Evolutionary conservation across 1,140 invertebrate species (phyloP).

Genomic region (Helicoverpa armigera): DNA sequence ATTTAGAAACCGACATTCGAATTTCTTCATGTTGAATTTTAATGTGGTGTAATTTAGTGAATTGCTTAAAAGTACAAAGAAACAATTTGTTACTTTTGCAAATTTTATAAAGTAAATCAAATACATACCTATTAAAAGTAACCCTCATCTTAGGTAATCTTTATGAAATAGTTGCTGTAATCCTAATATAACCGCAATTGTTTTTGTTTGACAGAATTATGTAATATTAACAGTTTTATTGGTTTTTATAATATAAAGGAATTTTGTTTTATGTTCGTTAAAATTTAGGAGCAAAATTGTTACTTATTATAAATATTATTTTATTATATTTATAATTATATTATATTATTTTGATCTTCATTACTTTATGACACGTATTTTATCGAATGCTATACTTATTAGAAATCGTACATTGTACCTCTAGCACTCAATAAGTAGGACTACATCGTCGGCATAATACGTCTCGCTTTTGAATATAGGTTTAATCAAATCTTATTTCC

Average conservation of each 20-base stretch:
- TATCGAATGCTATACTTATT: conserved; percentile 68
- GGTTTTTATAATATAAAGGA: conserved; percentile 66
- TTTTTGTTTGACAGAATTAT: conserved; percentile 66
- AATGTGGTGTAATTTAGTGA: conserved; percentile 87
- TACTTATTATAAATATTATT: conserved; percentile 78
- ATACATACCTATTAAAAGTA: conserved; percentile 83
- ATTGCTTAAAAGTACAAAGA: conserved; percentile 88
- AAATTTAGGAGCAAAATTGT: conserved; percentile 82
- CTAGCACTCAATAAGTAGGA: conserved; percentile 73
- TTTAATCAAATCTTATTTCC: conserved; percentile 75
- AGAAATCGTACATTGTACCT: conserved; percentile 65
- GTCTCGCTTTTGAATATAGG: conserved; percentile 75
- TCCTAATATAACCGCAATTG: conserved; percentile 76
- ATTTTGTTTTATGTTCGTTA: conserved; percentile 76
- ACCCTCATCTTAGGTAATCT: conserved; percentile 79
- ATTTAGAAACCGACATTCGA: conserved; percentile 83
- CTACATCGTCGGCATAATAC: conserved; percentile 69
- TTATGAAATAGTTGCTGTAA: conserved; percentile 84
- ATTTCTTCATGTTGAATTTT: conserved; percentile 85
- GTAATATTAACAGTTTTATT: conserved; percentile 71
- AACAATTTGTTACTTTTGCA: conserved; percentile 87
- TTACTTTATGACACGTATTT: conserved; percentile 75
- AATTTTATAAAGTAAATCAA: conserved; percentile 86
- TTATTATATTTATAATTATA: conserved; percentile 74
- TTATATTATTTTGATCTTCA: conserved; percentile 71